phyloP scores from a whole-genome alignment of 2,113 vertebrate genomes.

The Orthochromis indermauri region DNA sequence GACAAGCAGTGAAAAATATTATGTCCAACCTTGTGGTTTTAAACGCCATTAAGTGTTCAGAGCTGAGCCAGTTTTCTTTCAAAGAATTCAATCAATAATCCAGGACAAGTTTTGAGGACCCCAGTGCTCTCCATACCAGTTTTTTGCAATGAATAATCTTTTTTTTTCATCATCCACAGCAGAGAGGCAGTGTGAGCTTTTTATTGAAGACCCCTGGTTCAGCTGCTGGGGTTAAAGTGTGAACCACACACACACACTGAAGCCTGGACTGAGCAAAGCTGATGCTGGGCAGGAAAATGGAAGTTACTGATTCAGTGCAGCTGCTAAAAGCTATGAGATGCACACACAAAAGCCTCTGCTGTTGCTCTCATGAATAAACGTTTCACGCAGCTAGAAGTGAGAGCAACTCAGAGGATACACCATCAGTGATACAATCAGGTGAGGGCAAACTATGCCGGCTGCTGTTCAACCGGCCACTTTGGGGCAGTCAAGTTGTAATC shows the following conservation, averaged over 20 bases:
- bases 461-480: background rate
- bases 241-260: background rate
- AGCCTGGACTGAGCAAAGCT: background rate
- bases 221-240: background rate
- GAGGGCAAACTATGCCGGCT: background rate
- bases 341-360: conserved; percentile 1
- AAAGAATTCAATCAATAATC: background rate
- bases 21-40: background rate
- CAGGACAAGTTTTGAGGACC: background rate
- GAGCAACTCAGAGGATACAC: background rate
- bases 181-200: background rate
- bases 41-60: background rate
- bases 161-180: background rate
- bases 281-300: background rate
- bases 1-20: background rate
- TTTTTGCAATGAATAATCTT: conserved; percentile 34
- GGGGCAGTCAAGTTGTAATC: background rate
- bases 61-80: background rate
- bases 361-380: conserved; percentile 8
- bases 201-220: conserved; percentile 3
- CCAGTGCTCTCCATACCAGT: background rate
- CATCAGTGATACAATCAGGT: background rate
- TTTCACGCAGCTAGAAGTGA: background rate
- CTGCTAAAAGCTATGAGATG: conserved; percentile 15
- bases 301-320: conserved; percentile 33